Evolutionary conservation across 2,888 invertebrate genomes (phyloP), one percentile per base, ranked within the genome.

Genomic region (Andrena chrysosceles): DNA sequence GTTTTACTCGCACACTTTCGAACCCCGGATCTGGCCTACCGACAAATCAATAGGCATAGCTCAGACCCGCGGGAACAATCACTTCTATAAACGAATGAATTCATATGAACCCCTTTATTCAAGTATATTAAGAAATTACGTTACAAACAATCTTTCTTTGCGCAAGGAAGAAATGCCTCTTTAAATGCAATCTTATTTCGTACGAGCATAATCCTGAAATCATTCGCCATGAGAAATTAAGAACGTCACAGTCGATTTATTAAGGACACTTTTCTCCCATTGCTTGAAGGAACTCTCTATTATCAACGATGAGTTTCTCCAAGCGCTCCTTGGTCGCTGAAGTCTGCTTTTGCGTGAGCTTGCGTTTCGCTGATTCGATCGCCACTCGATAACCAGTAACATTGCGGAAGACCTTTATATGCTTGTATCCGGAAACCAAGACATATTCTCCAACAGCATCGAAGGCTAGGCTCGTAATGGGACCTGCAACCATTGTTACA

Each of bases 331-430:
- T 96, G 79, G 97, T 96, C n/a, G 97, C 97, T 5, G 96, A 96
- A 0, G 96, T 96, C 86, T 96, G 96, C 75, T 95, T 95, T 77
- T 95, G 94, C 66, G 95, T 94, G 54, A 97, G 93, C 85, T 95
- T 95, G 35, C 94, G 93, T 85, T 94, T 94, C 13, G 95, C 94
- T 5, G 94, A 93, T 48, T 93, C 93, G 88, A 94, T 95, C 63
- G 92, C 94, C 86, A 94, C 94, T 74, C 95, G 94, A 89, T 96
- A 96, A 5, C 97, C 97, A n/a, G 96, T 95, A 6, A 97, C 95
- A 90, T 98, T 98, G 93, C 97, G 96, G 90, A 98, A 96, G 70
- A 98, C 95, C 56, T 97, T 95, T 13, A 98, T 96, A 66, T 96
- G 96, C 85, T 96, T 96, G 88, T 97, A 97, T 16, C 97, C 97